Conservation (phyloP, 2,888 invertebrate genomes). For the Orthosia incerta region DNA sequence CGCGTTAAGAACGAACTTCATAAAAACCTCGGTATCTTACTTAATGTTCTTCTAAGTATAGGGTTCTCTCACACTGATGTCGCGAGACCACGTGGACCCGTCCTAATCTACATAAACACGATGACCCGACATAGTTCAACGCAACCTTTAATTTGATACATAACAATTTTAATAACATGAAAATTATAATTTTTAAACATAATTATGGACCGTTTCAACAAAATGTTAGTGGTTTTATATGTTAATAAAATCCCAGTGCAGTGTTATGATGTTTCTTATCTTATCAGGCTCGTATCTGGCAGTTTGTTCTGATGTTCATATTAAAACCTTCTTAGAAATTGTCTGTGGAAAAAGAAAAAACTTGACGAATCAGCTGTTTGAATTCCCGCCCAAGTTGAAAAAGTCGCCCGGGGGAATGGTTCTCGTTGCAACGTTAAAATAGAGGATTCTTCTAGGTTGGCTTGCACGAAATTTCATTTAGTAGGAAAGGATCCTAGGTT, state of each 20-base stretch:
- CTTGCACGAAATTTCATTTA: background rate
- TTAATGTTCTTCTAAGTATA: slow-evolving; percentile 67
- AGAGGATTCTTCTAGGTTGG: background rate
- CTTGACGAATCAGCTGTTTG: slow-evolving; percentile 16
- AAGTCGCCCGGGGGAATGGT: background rate
- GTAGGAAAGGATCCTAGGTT: too few relatives aligned
- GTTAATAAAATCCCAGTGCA: slow-evolving; percentile 51
- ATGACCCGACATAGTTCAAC: slow-evolving; percentile 62
- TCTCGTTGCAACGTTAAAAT: background rate
- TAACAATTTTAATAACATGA: slow-evolving; percentile 57
- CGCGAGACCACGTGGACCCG: slow-evolving; percentile 50
- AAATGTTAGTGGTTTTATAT: slow-evolving; percentile 59
- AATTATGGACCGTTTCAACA: slow-evolving; percentile 58
- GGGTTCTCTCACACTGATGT: slow-evolving; percentile 61
- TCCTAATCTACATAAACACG: slow-evolving; percentile 53
- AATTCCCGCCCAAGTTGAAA: slow-evolving; percentile 48
- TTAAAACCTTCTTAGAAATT: slow-evolving; percentile 54
- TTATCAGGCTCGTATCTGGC: slow-evolving; percentile 43
- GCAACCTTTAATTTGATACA: slow-evolving; percentile 61
- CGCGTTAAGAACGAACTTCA: slow-evolving; percentile 31
- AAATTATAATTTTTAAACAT: slow-evolving; percentile 57
- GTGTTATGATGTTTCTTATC: slow-evolving; percentile 54
- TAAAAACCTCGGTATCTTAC: slow-evolving; percentile 58
- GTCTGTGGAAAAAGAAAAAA: slow-evolving; percentile 27
- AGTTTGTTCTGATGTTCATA: slow-evolving; percentile 39